These are phyloP conservation scores for Molothrus aeneus DNA, from an alignment of 2,797 vertebrate genomes.

Conservation along the genomic window DNA sequence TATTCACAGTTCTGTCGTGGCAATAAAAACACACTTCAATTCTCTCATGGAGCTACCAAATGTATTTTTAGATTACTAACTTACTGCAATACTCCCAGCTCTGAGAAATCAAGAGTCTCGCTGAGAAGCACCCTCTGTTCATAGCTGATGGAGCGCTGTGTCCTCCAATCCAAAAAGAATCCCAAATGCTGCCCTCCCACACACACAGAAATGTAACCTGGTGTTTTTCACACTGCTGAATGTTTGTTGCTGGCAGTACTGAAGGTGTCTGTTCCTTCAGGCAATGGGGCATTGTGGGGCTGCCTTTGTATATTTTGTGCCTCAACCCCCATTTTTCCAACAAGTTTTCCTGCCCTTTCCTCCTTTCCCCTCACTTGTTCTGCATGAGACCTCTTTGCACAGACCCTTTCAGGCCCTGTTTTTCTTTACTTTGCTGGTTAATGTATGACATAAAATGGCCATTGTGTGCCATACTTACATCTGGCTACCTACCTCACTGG, in stretches of 20 bases:
- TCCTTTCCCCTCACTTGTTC: background rate
- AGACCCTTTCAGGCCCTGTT: background rate
- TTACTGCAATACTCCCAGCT: background rate
- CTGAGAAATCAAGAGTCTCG: background rate
- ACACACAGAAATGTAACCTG: background rate
- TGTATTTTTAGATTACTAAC: background rate
- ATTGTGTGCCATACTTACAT: background rate
- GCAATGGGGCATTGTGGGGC: background rate
- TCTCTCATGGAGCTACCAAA: background rate
- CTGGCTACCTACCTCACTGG: background rate
- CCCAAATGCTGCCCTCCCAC: background rate
- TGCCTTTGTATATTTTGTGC: background rate
- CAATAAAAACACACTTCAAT: background rate
- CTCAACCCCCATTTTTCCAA: background rate
- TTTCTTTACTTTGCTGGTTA: background rate
- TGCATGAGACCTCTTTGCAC: background rate
- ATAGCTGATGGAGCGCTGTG: background rate
- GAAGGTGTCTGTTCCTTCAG: background rate
- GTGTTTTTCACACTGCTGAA: background rate
- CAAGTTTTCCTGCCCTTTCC: background rate
- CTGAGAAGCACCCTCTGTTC: background rate
- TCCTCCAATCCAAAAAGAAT: background rate
- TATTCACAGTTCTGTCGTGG: background rate
- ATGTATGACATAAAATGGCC: accelerated
- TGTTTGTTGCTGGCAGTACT: background rate